These are phyloP conservation scores for Rhyacophila brunnea DNA, from an alignment of 1,140 invertebrate genomes.

Conservation along the genomic window DNA sequence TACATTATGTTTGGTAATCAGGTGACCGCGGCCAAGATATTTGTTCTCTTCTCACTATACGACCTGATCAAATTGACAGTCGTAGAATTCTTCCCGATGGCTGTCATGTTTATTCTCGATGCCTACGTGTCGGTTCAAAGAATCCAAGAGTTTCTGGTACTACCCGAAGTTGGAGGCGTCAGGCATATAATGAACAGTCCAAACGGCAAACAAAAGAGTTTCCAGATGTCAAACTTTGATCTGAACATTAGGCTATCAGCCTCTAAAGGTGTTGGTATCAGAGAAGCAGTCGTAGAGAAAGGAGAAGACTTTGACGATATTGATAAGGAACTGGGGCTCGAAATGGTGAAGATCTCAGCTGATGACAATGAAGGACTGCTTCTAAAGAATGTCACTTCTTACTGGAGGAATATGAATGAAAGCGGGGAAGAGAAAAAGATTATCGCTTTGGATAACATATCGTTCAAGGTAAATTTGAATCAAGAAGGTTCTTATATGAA, in stretches of 20 bases:
- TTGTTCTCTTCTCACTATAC: slow-evolving; percentile 73
- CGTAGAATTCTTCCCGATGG: slow-evolving; percentile 72
- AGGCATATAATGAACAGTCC: background rate
- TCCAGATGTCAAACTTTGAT: slow-evolving; percentile 4
- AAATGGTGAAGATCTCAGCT: background rate
- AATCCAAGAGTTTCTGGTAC: slow-evolving; percentile 64
- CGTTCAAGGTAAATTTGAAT: slow-evolving; percentile 38
- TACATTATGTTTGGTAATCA: slow-evolving; percentile 67
- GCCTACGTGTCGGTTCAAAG: slow-evolving; percentile 66
- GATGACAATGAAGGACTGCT: background rate
- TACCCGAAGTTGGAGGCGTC: slow-evolving; percentile 53
- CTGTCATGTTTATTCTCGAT: slow-evolving; percentile 59
- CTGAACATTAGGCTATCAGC: slow-evolving; percentile 12
- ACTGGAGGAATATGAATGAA: slow-evolving; percentile 36
- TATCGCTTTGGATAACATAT: slow-evolving; percentile 42
- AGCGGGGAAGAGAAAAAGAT: slow-evolving; percentile 34
- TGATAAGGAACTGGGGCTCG: background rate
- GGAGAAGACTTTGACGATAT: background rate
- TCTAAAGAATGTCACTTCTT: slow-evolving; percentile 15
- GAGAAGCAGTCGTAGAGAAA: background rate
- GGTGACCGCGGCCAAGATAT: slow-evolving; percentile 74
- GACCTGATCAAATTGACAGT: slow-evolving; percentile 70
- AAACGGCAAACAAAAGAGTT: background rate
- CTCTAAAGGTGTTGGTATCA: no score
- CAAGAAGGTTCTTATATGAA: no score